phyloP scores from a whole-genome alignment of 2,113 vertebrate genomes.

The Tapirus terrestris region DNA sequence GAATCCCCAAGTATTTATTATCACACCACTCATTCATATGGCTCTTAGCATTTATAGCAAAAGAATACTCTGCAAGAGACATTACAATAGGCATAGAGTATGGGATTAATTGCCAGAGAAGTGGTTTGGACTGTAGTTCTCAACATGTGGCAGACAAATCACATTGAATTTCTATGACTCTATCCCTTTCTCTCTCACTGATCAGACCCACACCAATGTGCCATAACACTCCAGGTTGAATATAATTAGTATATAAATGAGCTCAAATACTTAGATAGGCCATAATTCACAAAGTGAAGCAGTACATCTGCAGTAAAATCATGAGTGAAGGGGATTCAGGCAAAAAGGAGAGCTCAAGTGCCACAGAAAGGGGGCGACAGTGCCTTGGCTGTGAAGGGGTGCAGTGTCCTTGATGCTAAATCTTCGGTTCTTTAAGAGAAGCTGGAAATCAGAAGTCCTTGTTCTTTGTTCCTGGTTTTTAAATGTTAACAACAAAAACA shows the following conservation, averaged over 20 bases:
- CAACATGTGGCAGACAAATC: slow-evolving; percentile 63
- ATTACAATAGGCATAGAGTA: neutral
- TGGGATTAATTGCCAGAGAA: slow-evolving; percentile 36
- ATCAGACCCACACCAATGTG: neutral
- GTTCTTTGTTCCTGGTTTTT: slow-evolving; percentile 45
- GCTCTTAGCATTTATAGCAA: slow-evolving; percentile 53
- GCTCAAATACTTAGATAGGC: slow-evolving; percentile 3
- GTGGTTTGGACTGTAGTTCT: slow-evolving; percentile 49
- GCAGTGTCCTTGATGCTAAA: neutral
- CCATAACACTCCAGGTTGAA: slow-evolving; percentile 16
- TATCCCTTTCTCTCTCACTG: neutral
- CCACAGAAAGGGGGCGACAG: slow-evolving; percentile 21
- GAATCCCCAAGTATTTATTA: slow-evolving; percentile 63
- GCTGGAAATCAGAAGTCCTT: neutral
- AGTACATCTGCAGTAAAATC: neutral
- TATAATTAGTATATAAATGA: slow-evolving; percentile 62
- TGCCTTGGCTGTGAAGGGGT: neutral
- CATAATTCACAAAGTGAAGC: slow-evolving; percentile 1
- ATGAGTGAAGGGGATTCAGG: neutral
- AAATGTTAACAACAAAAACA: neutral
- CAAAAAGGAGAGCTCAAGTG: neutral
- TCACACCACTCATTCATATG: slow-evolving; percentile 13
- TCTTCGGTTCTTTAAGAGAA: slow-evolving; percentile 27
- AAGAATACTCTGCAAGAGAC: slow-evolving; percentile 48
- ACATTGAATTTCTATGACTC: neutral